Evolutionary conservation across 2,888 invertebrate genomes (phyloP).

Genomic region (Parascotia fuliginaria): DNA sequence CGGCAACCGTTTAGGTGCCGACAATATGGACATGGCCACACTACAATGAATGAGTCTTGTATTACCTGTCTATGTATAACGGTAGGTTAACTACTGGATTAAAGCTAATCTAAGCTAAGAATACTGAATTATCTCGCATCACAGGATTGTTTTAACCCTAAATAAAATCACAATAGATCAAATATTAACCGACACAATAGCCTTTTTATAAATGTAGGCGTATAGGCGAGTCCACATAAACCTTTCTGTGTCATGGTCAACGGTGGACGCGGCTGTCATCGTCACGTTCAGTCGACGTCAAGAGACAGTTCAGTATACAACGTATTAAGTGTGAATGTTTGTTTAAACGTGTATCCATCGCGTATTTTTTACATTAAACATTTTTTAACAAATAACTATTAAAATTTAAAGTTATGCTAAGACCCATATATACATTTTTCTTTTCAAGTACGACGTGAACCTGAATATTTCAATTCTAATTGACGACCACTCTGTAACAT

Average conservation of each 20-base stretch:
- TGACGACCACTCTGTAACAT: slow-evolving; percentile 18
- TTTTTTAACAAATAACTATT: not conserved
- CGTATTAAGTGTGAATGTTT: slow-evolving; percentile 30
- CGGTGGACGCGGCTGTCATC: slow-evolving; percentile 45
- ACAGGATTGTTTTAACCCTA: not conserved
- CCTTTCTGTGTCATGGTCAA: slow-evolving; percentile 57
- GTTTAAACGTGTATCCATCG: slow-evolving; percentile 7
- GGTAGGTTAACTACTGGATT: too few relatives aligned
- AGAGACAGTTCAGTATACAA: slow-evolving; percentile 35
- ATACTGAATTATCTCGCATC: too few relatives aligned
- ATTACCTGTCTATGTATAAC: slow-evolving; percentile 16
- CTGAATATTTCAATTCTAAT: slow-evolving; percentile 41
- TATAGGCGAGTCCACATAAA: slow-evolving; percentile 57
- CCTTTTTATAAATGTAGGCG: slow-evolving; percentile 16
- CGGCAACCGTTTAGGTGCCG: slow-evolving; percentile 66
- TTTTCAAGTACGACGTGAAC: slow-evolving; percentile 15
- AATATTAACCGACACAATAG: not conserved
- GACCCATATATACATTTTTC: slow-evolving; percentile 44
- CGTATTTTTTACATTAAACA: not conserved
- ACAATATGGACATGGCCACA: slow-evolving; percentile 57
- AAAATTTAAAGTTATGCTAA: slow-evolving; percentile 30
- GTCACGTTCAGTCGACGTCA: slow-evolving; percentile 59
- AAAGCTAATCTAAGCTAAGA: too few relatives aligned
- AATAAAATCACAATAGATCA: not conserved
- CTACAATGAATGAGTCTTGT: slow-evolving; percentile 35